Percentiles rank a stretch among this genome's conserved stretches.
Evolutionary conservation across 2,888 invertebrate species (phyloP).

Genomic region (Trypoxylon attenuatum): DNA sequence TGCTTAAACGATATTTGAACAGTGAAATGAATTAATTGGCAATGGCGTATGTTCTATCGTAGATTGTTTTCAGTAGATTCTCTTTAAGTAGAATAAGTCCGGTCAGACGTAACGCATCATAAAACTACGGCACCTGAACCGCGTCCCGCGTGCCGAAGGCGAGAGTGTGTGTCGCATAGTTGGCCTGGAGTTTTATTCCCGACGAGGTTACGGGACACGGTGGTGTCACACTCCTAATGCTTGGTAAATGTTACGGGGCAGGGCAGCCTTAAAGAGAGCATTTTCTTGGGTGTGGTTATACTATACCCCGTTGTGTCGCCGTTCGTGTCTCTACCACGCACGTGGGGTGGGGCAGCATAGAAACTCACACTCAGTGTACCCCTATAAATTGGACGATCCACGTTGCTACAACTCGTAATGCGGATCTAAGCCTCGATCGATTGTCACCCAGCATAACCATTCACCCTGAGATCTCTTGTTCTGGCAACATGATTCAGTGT

Average conservation of each 20-base stretch:
- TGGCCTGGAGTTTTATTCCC: slow-evolving; percentile 32
- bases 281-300: slow-evolving; percentile 70
- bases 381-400: slow-evolving; percentile 68
- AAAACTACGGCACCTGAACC: no score
- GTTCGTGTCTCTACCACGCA: slow-evolving; percentile 26
- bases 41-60: no score
- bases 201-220: slow-evolving; percentile 49
- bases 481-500: slow-evolving; percentile 42
- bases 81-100: no score
- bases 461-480: no score
- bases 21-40: no score
- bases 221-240: slow-evolving; percentile 41
- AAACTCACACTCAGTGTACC: slow-evolving; percentile 29
- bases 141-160: no score
- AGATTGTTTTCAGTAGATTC: no score
- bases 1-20: no score
- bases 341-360: slow-evolving; percentile 63
- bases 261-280: slow-evolving; percentile 67
- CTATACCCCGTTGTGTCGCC: slow-evolving; percentile 46
- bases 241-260: slow-evolving; percentile 66
- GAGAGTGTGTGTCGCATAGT: slow-evolving; percentile 24
- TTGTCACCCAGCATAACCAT: slow-evolving; percentile 27
- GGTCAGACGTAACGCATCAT: no score
- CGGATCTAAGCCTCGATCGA: slow-evolving; percentile 53
- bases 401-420: slow-evolving; percentile 54